phyloP scores from a whole-genome alignment of 1,140 invertebrate species.

The Brachionus asplanchnoidis region DNA sequence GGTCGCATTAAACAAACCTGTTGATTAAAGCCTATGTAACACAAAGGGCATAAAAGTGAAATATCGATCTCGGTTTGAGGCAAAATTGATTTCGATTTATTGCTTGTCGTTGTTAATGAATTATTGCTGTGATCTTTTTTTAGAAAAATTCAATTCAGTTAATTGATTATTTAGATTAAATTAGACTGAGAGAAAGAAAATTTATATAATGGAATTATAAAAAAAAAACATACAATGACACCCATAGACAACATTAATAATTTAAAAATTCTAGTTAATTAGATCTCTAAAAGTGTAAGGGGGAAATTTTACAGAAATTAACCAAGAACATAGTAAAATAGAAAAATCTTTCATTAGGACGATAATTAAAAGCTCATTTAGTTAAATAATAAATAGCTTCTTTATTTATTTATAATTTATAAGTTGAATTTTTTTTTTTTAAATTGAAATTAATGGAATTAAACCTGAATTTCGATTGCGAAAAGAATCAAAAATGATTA shows the following conservation, averaged over 20 bases:
- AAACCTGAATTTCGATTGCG: not conserved
- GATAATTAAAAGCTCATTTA: slow-evolving; percentile 33
- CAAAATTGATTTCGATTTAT: not conserved
- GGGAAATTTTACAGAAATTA: not conserved
- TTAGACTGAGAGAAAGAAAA: not conserved
- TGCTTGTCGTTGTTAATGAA: slow-evolving; percentile 1
- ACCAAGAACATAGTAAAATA: not conserved
- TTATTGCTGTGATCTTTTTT: slow-evolving; percentile 12
- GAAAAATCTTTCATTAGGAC: not conserved
- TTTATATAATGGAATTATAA: not conserved
- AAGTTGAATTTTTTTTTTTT: not conserved
- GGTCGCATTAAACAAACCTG: not conserved
- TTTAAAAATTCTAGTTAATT: slow-evolving; percentile 26
- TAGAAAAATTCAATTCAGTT: not conserved
- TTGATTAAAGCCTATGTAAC: not conserved
- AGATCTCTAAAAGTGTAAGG: slow-evolving; percentile 4
- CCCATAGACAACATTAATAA: slow-evolving; percentile 33
- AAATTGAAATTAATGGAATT: slow-evolving; percentile 19
- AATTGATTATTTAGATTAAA: not conserved
- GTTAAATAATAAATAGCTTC: slow-evolving; percentile 22
- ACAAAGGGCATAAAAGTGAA: slow-evolving; percentile 1
- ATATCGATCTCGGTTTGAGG: not conserved
- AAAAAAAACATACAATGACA: not conserved
- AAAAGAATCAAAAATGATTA: not conserved
- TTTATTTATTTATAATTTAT: slow-evolving; percentile 30